Conservation (phyloP, 2,888 invertebrate genomes). For the Lydus trimaculatus region DNA sequence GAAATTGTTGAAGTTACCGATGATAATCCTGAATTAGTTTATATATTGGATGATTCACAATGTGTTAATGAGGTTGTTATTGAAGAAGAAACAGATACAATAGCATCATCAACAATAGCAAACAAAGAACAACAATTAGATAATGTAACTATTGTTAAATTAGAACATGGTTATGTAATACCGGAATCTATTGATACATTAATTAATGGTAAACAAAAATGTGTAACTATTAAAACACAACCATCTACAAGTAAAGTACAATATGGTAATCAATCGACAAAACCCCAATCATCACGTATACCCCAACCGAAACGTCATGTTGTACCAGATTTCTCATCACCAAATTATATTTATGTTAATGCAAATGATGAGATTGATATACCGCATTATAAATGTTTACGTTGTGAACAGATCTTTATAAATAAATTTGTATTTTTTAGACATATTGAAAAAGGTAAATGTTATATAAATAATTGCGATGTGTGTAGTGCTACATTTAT, state of each 20-base stretch:
- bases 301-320: slow-evolving; percentile 51
- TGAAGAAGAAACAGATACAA: slow-evolving; percentile 46
- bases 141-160: slow-evolving; percentile 49
- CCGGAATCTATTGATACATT: slow-evolving; percentile 42
- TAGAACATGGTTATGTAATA: slow-evolving; percentile 58
- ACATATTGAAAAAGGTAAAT: slow-evolving; percentile 59
- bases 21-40: slow-evolving; percentile 51
- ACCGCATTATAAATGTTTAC: slow-evolving; percentile 55
- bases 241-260: slow-evolving; percentile 30
- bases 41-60: slow-evolving; percentile 54
- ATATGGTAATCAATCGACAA: not conserved
- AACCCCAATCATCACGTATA: slow-evolving; percentile 42
- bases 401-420: slow-evolving; percentile 59
- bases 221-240: slow-evolving; percentile 10
- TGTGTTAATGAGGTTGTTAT: slow-evolving; percentile 56
- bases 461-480: slow-evolving; percentile 58
- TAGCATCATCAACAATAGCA: slow-evolving; percentile 19
- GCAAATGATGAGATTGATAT: slow-evolving; percentile 55
- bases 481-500: slow-evolving; percentile 53
- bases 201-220: slow-evolving; percentile 21
- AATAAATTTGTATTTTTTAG: slow-evolving; percentile 57
- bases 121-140: slow-evolving; percentile 33
- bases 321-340: slow-evolving; percentile 57
- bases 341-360: slow-evolving; percentile 51
- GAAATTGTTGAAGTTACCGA: slow-evolving; percentile 40